Base-by-base conservation (phyloP, 2,113 vertebrate species). In the Rostratula benghalensis region DNA sequence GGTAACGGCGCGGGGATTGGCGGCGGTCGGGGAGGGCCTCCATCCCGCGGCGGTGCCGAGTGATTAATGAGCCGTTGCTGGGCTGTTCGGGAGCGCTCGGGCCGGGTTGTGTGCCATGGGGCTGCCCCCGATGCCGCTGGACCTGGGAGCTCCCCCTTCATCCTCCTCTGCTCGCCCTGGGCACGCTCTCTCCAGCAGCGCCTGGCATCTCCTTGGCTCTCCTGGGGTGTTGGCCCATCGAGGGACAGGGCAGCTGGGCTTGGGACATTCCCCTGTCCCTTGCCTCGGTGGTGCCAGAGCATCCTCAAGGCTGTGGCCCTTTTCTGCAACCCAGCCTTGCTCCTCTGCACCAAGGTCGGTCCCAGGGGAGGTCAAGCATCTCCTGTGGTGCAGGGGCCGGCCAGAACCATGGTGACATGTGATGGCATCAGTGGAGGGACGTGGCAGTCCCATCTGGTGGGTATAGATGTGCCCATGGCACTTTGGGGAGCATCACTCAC, bases 1-100 rank as follows among this genome's bases (percentile, higher is more conserved):
- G 97, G 98, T 97, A 98, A 99, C 98, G 41, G 95, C 85, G 68
- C 85, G 51, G 95, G 95, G 97, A 98, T 97, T 97, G 98, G 98
- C 76, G 86, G 96, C 57, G 63, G 91, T 68, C 23, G 80, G 94
- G 37, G 77, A 91, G 96, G 97, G 96, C 94, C 95, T 96, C 94
- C 96, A 94, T 98, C 97, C 94, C 94, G 78, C 96, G 63, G 94
- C 64, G 87, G 95, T 96, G 94, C 91, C 56, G 94, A 79, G 96
- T 97, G 98, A 98, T 98, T 97, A 98, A 97, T 97, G 94, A 96
- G 97, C 91, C 83, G 50, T 79, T 84, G 92, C 92, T 91, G 80
- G 63, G 93, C 30, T 93, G 39, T 7, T 51, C 16, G 39, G 89
- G 68, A 90, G 83, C 6, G 82, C 90, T 31, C 7, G 43, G 69